These are phyloP conservation scores for Littorina saxatilis DNA, from an alignment of 1,140 invertebrate species.

Conservation along the genomic window DNA sequence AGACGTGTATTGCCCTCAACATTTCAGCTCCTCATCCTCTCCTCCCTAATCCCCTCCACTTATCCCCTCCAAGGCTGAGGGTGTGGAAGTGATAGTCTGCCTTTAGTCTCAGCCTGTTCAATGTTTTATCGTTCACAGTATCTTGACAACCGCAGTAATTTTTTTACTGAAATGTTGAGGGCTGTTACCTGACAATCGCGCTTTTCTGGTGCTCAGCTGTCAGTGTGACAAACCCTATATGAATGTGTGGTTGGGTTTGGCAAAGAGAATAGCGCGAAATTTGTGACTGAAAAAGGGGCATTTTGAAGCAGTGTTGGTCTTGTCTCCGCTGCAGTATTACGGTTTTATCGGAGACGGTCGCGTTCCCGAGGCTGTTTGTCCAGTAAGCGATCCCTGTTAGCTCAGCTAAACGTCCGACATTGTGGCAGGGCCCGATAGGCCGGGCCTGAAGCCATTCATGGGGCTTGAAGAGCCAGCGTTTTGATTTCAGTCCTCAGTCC, in stretches of 20 bases:
- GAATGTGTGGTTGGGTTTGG: too few relatives aligned
- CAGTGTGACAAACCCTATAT: too few relatives aligned
- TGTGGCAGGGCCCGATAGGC: constrained; percentile 14
- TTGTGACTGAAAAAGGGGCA: too few relatives aligned
- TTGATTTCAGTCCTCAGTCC: not conserved
- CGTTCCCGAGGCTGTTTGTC: constrained; percentile 14
- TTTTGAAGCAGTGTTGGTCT: too few relatives aligned
- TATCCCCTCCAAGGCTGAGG: not conserved
- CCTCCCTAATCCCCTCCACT: constrained; percentile 8
- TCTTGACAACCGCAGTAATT: too few relatives aligned
- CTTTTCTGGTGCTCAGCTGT: too few relatives aligned
- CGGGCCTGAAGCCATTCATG: not conserved
- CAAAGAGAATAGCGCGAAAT: too few relatives aligned
- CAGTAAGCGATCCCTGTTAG: constrained; percentile 35
- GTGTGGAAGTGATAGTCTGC: not conserved
- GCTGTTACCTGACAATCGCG: too few relatives aligned
- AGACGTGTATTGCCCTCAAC: constrained; percentile 2
- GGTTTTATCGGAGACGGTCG: constrained; percentile 1
- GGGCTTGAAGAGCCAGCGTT: not conserved
- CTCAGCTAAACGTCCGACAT: constrained; percentile 32
- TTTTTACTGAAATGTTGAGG: too few relatives aligned
- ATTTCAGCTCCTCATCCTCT: not conserved
- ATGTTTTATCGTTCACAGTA: constrained; percentile 30
- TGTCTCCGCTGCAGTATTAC: not conserved
- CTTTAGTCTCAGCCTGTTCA: constrained; percentile 5